Percentiles rank a stretch among this genome's conserved stretches.
These are phyloP conservation scores for Aphaenogaster rudis DNA, from an alignment of 1,140 invertebrate species.

Conservation along the genomic window DNA sequence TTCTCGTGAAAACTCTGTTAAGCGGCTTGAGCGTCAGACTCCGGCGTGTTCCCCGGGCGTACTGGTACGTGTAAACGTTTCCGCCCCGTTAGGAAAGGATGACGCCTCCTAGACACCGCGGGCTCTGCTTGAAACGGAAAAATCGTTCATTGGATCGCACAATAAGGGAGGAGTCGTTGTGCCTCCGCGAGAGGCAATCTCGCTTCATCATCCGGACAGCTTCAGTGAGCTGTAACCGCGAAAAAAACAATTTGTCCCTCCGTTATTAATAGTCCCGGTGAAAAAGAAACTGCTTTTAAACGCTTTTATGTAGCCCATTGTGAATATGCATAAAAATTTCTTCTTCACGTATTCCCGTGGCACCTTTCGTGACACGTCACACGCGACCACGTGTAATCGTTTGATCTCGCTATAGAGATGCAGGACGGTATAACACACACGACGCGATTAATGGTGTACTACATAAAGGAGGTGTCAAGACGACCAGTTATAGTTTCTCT, in stretches of 20 bases:
- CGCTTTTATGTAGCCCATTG: not conserved
- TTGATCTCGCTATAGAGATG: conserved; percentile 47
- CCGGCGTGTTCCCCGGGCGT: conserved; percentile 26
- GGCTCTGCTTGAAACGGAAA: conserved; percentile 35
- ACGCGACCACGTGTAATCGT: conserved; percentile 38
- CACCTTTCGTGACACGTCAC: conserved; percentile 34
- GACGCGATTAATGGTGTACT: conserved; percentile 75
- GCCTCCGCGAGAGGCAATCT: conserved; percentile 13
- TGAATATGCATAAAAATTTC: conserved; percentile 41
- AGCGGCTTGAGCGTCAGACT: conserved; percentile 66
- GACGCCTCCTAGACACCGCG: conserved; percentile 25
- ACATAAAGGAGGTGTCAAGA: conserved; percentile 73
- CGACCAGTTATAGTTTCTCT: conserved; percentile 65
- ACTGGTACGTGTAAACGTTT: conserved; percentile 57
- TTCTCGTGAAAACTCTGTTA: conserved; percentile 75
- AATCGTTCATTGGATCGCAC: conserved; percentile 34
- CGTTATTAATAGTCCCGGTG: not conserved
- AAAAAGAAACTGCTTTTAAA: not conserved
- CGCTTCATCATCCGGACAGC: not conserved
- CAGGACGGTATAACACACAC: conserved; percentile 9
- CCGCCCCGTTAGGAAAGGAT: conserved; percentile 43
- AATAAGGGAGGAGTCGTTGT: conserved; percentile 34
- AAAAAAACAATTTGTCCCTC: conserved; percentile 21
- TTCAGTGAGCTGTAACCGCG: not conserved
- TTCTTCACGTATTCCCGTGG: not conserved